Evolutionary conservation across 2,888 invertebrate species (phyloP).

Genomic region (Lumbricus terrestris): DNA sequence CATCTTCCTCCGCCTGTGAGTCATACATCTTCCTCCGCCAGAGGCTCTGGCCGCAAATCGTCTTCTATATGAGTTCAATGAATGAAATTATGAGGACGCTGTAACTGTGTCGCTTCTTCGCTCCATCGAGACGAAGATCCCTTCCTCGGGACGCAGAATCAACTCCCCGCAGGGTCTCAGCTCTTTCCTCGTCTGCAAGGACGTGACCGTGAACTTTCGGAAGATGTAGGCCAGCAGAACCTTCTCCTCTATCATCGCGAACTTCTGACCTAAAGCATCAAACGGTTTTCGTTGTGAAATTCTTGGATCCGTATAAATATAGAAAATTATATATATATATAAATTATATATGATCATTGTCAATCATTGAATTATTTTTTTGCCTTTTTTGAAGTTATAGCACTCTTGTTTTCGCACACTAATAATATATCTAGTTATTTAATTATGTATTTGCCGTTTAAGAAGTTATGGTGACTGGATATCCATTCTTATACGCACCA

Average conservation of each 20-base stretch:
- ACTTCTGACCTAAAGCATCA: slow-evolving; percentile 56
- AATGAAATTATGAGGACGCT: too few relatives aligned
- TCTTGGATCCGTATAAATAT: too few relatives aligned
- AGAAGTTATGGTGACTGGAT: background rate
- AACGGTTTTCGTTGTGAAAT: background rate
- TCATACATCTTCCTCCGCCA: too few relatives aligned
- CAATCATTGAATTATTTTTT: background rate
- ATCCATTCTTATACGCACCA: too few relatives aligned
- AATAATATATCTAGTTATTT: too few relatives aligned
- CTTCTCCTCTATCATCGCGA: slow-evolving; percentile 62
- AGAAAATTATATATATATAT: too few relatives aligned
- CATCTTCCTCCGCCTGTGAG: too few relatives aligned
- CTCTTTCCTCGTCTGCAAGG: slow-evolving; percentile 65
- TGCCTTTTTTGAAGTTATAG: too few relatives aligned
- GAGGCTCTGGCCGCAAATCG: too few relatives aligned
- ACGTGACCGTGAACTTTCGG: slow-evolving; percentile 64
- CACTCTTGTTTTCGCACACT: too few relatives aligned
- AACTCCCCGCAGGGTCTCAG: slow-evolving; percentile 66
- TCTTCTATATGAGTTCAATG: too few relatives aligned
- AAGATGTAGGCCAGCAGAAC: slow-evolving; percentile 66
- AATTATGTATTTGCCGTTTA: background rate
- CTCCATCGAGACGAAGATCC: background rate
- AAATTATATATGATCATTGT: too few relatives aligned
- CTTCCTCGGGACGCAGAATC: slow-evolving; percentile 64
- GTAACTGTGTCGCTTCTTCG: background rate